Conservation (phyloP, 2,113 vertebrate species). For the Xiphophorus hellerii region DNA sequence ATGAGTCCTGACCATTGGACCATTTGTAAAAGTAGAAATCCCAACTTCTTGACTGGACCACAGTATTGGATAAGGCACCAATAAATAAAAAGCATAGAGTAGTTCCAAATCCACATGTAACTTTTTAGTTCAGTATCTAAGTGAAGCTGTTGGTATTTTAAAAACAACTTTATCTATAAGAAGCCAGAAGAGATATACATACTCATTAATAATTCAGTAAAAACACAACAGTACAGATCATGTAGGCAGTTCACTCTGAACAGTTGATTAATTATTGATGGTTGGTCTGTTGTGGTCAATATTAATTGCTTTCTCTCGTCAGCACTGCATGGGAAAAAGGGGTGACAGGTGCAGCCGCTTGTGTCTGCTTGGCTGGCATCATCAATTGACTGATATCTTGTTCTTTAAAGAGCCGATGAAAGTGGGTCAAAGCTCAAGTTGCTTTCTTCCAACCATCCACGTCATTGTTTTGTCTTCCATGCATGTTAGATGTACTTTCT, state of each 20-base stretch:
- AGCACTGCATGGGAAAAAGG: neutral
- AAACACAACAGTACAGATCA: slow-evolving; percentile 5
- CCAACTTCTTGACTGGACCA: too few relatives aligned
- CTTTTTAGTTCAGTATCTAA: neutral
- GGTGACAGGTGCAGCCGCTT: neutral
- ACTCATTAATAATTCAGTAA: slow-evolving; percentile 8
- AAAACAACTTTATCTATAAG: neutral
- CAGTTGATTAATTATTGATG: slow-evolving; percentile 1
- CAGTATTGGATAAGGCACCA: neutral
- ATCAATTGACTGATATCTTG: neutral
- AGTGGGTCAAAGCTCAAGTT: neutral
- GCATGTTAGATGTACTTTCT: slow-evolving; percentile 3
- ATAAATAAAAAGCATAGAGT: neutral
- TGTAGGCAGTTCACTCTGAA: neutral
- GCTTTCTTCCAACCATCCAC: neutral
- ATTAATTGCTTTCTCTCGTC: slow-evolving; percentile 2
- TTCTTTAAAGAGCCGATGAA: neutral
- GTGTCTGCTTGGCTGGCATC: neutral
- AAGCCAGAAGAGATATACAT: neutral
- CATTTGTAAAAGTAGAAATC: too few relatives aligned
- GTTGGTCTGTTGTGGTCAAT: neutral
- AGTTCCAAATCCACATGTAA: neutral
- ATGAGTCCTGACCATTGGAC: too few relatives aligned
- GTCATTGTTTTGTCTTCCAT: neutral
- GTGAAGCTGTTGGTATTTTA: neutral